Evolutionary conservation across 2,797 vertebrate species (phyloP).

Genomic region (Eidolon dupreanum): DNA sequence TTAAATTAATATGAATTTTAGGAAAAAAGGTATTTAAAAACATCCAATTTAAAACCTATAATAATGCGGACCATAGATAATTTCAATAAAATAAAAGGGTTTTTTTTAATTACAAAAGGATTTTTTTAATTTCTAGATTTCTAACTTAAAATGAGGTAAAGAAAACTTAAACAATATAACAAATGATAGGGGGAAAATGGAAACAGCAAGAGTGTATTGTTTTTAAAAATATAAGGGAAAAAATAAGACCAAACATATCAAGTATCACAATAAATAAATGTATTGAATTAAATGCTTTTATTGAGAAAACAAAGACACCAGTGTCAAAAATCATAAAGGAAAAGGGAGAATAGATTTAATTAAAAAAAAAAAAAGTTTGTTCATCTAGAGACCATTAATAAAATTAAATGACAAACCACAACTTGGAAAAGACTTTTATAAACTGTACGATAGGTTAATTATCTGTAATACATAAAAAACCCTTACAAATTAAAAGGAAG

Average conservation of each 20-base stretch:
- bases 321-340: neutral
- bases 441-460: neutral
- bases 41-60: neutral
- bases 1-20: neutral
- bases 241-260: neutral
- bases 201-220: neutral
- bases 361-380: neutral
- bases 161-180: neutral
- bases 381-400: neutral
- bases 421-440: conserved; percentile 2
- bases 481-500: conserved; percentile 8
- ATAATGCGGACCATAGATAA: neutral
- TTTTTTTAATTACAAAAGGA: neutral
- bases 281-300: neutral
- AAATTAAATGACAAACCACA: conserved; percentile 13
- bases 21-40: neutral
- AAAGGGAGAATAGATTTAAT: neutral
- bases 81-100: neutral
- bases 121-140: neutral
- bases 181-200: neutral
- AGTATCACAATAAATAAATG: neutral
- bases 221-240: neutral
- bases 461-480: neutral
- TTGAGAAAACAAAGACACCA: neutral
- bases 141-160: neutral